Percentiles rank a stretch among this genome's conserved stretches.
Conservation (phyloP, 1,140 invertebrate genomes). For the Tetramorium simillimum region DNA sequence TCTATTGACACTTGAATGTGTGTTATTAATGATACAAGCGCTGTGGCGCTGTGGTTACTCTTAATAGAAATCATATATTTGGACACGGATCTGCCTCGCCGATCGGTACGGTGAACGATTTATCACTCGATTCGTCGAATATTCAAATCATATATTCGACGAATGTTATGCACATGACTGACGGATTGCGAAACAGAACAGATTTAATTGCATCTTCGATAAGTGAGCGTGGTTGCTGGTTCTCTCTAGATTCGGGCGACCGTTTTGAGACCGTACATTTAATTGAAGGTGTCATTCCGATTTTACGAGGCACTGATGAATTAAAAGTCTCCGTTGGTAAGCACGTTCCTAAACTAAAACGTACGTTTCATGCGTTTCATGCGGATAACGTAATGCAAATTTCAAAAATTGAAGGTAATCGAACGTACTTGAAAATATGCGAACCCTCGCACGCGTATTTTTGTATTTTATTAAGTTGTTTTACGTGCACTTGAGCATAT, state of each 20-base stretch:
- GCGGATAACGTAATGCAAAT: not conserved
- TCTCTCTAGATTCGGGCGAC: not conserved
- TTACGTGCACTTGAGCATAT: not conserved
- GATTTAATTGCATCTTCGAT: slow-evolving; percentile 23
- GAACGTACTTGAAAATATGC: not conserved
- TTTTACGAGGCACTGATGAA: slow-evolving; percentile 23
- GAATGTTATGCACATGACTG: not conserved
- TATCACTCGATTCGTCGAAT: slow-evolving; percentile 13
- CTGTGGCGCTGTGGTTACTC: slow-evolving; percentile 31
- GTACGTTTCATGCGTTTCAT: not conserved
- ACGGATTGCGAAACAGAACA: not conserved
- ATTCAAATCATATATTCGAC: not conserved
- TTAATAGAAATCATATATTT: slow-evolving; percentile 56
- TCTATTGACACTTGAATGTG: slow-evolving; percentile 42
- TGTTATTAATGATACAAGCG: slow-evolving; percentile 50
- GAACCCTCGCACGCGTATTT: not conserved
- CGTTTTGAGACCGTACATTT: not conserved
- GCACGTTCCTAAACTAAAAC: not conserved
- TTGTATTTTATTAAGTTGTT: not conserved
- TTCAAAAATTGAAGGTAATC: not conserved
- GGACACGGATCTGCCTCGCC: not conserved
- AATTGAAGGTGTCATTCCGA: slow-evolving; percentile 8
- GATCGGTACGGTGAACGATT: slow-evolving; percentile 21
- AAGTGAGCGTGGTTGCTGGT: not conserved
- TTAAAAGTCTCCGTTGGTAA: not conserved